Evolutionary conservation across 1,140 invertebrate species (phyloP).

Genomic region (Pogonus chalceus): DNA sequence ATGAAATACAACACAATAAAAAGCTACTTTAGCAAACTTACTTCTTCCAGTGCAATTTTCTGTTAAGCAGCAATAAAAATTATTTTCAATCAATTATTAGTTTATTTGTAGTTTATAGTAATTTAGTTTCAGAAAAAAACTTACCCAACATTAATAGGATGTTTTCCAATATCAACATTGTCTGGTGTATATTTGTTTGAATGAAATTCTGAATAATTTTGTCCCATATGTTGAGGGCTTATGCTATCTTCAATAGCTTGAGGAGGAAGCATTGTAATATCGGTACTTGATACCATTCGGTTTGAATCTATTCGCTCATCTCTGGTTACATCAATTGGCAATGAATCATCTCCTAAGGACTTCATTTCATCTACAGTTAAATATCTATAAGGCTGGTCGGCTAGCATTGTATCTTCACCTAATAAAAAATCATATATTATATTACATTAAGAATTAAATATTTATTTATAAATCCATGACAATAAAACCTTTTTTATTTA

Average conservation of each 20-base stretch:
- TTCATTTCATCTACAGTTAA: slow-evolving; percentile 92
- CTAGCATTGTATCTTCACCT: slow-evolving; percentile 82
- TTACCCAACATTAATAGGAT: slow-evolving; percentile 67
- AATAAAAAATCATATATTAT: slow-evolving; percentile 9
- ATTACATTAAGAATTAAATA: background rate
- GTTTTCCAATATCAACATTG: slow-evolving; percentile 59
- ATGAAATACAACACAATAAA: slow-evolving; percentile 11
- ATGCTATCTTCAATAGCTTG: slow-evolving; percentile 50
- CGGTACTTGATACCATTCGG: slow-evolving; percentile 37
- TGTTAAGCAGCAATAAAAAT: slow-evolving; percentile 30
- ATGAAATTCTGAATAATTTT: slow-evolving; percentile 43
- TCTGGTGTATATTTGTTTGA: slow-evolving; percentile 41
- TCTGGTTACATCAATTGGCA: slow-evolving; percentile 84
- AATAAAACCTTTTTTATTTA: too few relatives aligned
- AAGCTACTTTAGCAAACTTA: too few relatives aligned
- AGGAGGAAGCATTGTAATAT: slow-evolving; percentile 36
- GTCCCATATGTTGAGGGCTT: slow-evolving; percentile 50
- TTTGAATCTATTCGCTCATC: slow-evolving; percentile 68
- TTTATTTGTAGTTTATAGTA: background rate
- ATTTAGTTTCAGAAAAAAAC: slow-evolving; percentile 23
- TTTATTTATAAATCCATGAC: too few relatives aligned
- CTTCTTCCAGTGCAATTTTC: slow-evolving; percentile 85
- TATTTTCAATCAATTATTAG: slow-evolving; percentile 3
- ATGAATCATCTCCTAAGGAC: slow-evolving; percentile 82
- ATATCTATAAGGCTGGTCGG: slow-evolving; percentile 86